Conservation (phyloP, 2,797 vertebrate genomes). For the Enoplosus armatus region DNA sequence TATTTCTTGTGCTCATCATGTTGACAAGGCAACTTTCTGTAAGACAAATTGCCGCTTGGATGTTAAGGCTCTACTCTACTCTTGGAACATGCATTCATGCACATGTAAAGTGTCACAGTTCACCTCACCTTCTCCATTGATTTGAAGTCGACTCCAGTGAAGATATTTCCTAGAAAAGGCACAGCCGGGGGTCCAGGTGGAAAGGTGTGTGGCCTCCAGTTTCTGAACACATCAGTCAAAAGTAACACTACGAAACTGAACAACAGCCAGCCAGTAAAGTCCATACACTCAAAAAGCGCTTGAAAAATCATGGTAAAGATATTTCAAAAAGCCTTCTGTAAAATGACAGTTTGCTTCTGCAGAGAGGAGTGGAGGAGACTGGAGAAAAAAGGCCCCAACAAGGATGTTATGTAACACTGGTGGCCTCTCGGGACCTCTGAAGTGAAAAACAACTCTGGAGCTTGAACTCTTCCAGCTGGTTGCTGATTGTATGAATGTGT, state of each 20-base stretch:
- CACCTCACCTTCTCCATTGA: slow-evolving; percentile 75
- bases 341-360: neutral
- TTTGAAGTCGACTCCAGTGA: slow-evolving; percentile 77
- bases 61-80: neutral
- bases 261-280: slow-evolving; percentile 68
- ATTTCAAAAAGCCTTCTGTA: neutral
- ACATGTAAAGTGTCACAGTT: neutral
- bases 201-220: slow-evolving; percentile 82
- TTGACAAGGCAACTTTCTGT: neutral
- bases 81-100: neutral
- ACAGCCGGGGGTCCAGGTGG: slow-evolving; percentile 85
- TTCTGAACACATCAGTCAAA: slow-evolving; percentile 80
- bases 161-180: slow-evolving; percentile 88
- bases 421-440: neutral
- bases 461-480: neutral
- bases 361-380: neutral
- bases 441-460: slow-evolving; percentile 22
- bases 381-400: rapidly evolving
- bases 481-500: neutral
- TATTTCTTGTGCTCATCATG: neutral
- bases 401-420: slow-evolving; percentile 42
- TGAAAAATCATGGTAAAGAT: slow-evolving; percentile 74
- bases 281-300: slow-evolving; percentile 72
- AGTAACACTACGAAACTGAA: slow-evolving; percentile 75
- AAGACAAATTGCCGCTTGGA: neutral